Evolutionary conservation across 2,888 invertebrate species (phyloP).

Genomic region (Tachystola acroxantha): DNA sequence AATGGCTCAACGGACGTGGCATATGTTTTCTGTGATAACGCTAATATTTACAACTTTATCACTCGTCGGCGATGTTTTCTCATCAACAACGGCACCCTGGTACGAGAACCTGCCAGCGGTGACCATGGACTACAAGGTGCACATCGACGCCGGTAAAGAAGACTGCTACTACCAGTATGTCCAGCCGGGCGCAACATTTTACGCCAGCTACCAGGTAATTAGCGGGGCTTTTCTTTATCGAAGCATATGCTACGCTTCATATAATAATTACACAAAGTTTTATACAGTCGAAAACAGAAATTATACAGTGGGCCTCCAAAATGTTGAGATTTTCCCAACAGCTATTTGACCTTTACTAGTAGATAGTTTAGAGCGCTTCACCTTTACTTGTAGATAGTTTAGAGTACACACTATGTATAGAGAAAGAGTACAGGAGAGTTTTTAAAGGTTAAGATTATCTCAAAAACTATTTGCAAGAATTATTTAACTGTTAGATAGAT

Average conservation of each 20-base stretch:
- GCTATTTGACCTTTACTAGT: no score
- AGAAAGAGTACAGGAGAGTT: no score
- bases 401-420: no score
- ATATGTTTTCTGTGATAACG: conserved; percentile 63
- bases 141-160: conserved; percentile 94
- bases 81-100: conserved; percentile 83
- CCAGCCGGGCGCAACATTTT: conserved; percentile 93
- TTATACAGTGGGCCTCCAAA: no score
- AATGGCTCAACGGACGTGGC: conserved; percentile 75
- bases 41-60: conserved; percentile 72
- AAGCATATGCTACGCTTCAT: conserved; percentile 7
- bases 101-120: conserved; percentile 93
- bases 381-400: no score
- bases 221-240: conserved; percentile 15
- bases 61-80: conserved; percentile 65
- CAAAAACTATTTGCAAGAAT: no score
- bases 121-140: conserved; percentile 97
- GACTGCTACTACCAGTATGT: conserved; percentile 98
- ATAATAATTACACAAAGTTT: background rate
- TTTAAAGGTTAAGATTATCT: no score
- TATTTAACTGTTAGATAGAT: no score
- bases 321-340: no score
- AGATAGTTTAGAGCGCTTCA: no score
- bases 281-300: no score
- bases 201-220: conserved; percentile 94